Conservation (phyloP, 2,888 invertebrate species). For the Quadriops clusia region DNA sequence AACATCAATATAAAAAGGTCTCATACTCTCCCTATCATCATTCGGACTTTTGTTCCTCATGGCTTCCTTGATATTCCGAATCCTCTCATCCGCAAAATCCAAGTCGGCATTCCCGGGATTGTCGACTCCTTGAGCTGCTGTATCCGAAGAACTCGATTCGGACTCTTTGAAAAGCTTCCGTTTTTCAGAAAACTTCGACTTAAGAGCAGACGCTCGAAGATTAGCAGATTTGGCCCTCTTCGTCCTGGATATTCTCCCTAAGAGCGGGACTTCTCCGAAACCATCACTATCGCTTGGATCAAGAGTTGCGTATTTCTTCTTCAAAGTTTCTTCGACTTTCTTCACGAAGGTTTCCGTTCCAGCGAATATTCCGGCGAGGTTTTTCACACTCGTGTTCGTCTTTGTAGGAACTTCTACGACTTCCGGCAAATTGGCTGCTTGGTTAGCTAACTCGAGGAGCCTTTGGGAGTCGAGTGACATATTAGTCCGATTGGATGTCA, state of each 20-base stretch:
- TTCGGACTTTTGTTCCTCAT: conserved; percentile 20
- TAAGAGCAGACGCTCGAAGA: conserved; percentile 27
- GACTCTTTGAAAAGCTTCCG: conserved; percentile 26
- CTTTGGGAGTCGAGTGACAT: conserved; percentile 38
- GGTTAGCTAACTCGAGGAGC: conserved; percentile 46
- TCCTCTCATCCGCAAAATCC: conserved; percentile 29
- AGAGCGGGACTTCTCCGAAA: conserved; percentile 50
- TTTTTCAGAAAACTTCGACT: conserved; percentile 29
- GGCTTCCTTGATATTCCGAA: conserved; percentile 27
- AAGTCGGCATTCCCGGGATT: conserved; percentile 18
- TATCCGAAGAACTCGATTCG: conserved; percentile 33
- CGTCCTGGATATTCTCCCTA: conserved; percentile 55
- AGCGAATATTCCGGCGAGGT: conserved; percentile 33
- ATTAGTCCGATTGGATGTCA: conserved; percentile 41
- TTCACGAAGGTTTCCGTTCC: conserved; percentile 32
- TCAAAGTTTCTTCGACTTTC: conserved; percentile 31
- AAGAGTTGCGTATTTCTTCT: conserved; percentile 34
- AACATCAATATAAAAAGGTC: conserved; percentile 30
- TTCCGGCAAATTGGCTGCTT: conserved; percentile 47
- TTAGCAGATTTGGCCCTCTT: conserved; percentile 56
- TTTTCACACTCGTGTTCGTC: conserved; percentile 26
- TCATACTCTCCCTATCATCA: conserved; percentile 20
- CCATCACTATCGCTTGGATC: conserved; percentile 55
- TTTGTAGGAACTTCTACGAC: conserved; percentile 35
- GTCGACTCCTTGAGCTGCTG: conserved; percentile 11